These are phyloP conservation scores for Clunio marinus DNA, from an alignment of 2,888 invertebrate genomes.

Conservation along the genomic window DNA sequence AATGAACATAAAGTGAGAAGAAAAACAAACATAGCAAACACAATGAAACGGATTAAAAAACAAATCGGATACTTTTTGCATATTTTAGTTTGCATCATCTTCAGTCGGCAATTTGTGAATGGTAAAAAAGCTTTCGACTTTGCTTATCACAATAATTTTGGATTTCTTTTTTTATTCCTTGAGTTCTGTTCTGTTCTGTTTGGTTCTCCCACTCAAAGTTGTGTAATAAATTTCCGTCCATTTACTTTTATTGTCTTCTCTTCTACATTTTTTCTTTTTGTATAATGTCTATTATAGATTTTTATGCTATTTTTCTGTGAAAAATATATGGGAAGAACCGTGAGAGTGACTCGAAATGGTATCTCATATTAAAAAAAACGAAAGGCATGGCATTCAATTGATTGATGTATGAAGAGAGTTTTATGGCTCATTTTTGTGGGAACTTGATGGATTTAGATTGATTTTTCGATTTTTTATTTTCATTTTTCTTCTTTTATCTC, in stretches of 20 bases:
- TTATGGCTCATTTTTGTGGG: conserved; percentile 22
- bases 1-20: background rate
- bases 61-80: conserved; percentile 35
- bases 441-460: conserved; percentile 18
- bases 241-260: conserved; percentile 27
- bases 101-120: background rate
- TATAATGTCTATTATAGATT: conserved; percentile 32
- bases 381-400: conserved; percentile 15
- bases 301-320: conserved; percentile 15
- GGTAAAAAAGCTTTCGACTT: background rate
- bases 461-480: conserved; percentile 18
- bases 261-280: background rate
- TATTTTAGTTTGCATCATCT: conserved; percentile 25
- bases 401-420: conserved; percentile 29
- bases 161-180: background rate
- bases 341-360: conserved; percentile 2
- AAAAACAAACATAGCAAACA: conserved; percentile 11
- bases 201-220: background rate
- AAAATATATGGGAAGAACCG: conserved; percentile 1
- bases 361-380: background rate
- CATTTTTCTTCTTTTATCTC: background rate
- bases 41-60: conserved; percentile 38
- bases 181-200: background rate
- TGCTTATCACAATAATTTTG: background rate
- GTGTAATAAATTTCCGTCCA: conserved; percentile 32